Conservation (phyloP, 2,888 invertebrate genomes). For the Taphrorychus bicolor region DNA sequence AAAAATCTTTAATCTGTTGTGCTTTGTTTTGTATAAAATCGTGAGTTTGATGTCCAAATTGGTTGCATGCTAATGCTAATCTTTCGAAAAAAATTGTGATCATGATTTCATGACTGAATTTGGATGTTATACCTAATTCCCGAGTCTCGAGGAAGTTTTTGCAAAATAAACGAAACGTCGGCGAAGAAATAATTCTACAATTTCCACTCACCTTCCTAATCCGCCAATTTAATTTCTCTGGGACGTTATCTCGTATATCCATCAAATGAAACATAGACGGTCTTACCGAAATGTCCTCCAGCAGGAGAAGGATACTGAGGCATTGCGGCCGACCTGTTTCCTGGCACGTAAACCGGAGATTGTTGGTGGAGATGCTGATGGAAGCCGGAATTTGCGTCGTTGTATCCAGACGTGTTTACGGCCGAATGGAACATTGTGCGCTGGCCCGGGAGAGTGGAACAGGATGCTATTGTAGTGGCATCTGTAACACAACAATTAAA, state of each 20-base stretch:
- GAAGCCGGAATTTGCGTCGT: constrained; percentile 54
- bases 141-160: background rate
- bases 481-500: constrained; percentile 18
- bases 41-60: no score
- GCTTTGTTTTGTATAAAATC: background rate
- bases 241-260: background rate
- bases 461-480: constrained; percentile 24
- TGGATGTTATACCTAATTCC: no score
- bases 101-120: no score
- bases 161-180: no score
- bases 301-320: constrained; percentile 62
- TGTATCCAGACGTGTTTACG: constrained; percentile 54
- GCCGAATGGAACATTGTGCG: constrained; percentile 58
- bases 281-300: constrained; percentile 52
- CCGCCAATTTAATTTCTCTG: no score
- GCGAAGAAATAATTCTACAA: no score
- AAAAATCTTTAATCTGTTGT: no score
- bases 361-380: constrained; percentile 61
- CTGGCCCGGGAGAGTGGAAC: background rate
- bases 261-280: no score
- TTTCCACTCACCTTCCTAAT: no score
- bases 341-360: constrained; percentile 71
- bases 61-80: no score
- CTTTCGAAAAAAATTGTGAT: no score
- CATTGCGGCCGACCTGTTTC: constrained; percentile 61